Evolutionary conservation across 1,140 invertebrate genomes (phyloP).

Genomic region (Drosophila watanabei): DNA sequence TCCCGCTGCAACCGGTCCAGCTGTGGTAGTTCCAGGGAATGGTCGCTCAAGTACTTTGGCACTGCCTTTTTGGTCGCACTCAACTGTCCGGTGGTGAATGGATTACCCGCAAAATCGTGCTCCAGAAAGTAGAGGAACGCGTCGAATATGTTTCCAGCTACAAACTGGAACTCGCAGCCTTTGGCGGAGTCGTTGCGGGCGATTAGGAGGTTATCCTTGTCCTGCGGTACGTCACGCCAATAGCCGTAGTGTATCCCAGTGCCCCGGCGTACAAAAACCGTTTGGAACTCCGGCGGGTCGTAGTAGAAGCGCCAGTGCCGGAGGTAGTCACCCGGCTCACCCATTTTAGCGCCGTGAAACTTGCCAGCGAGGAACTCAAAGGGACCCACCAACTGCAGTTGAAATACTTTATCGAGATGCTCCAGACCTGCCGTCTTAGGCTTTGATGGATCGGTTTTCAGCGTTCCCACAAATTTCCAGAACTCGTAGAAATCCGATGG

Average conservation of each 20-base stretch:
- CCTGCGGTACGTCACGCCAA: slow-evolving; percentile 93
- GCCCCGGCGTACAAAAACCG: slow-evolving; percentile 89
- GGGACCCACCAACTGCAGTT: slow-evolving; percentile 93
- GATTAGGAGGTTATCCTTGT: slow-evolving; percentile 90
- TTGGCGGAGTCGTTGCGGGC: slow-evolving; percentile 90
- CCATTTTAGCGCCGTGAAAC: slow-evolving; percentile 87
- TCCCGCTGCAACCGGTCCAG: slow-evolving; percentile 85
- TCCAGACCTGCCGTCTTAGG: slow-evolving; percentile 86
- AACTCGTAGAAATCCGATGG: slow-evolving; percentile 95
- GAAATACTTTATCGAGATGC: slow-evolving; percentile 89
- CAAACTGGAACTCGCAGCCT: slow-evolving; percentile 89
- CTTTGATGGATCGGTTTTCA: slow-evolving; percentile 87
- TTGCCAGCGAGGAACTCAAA: slow-evolving; percentile 93
- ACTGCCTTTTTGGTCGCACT: slow-evolving; percentile 88
- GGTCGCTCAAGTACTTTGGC: slow-evolving; percentile 88
- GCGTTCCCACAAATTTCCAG: slow-evolving; percentile 91
- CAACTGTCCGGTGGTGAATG: slow-evolving; percentile 89
- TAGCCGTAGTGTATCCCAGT: slow-evolving; percentile 95
- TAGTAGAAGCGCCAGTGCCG: slow-evolving; percentile 96
- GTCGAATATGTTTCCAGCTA: slow-evolving; percentile 94
- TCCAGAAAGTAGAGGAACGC: slow-evolving; percentile 90
- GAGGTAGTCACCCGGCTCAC: slow-evolving; percentile 89
- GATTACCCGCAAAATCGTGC: slow-evolving; percentile 88
- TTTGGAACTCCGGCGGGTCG: slow-evolving; percentile 97
- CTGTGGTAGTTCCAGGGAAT: slow-evolving; percentile 86